Base-by-base conservation (phyloP, 2,797 vertebrate species). In the Acanthopagrus latus region DNA sequence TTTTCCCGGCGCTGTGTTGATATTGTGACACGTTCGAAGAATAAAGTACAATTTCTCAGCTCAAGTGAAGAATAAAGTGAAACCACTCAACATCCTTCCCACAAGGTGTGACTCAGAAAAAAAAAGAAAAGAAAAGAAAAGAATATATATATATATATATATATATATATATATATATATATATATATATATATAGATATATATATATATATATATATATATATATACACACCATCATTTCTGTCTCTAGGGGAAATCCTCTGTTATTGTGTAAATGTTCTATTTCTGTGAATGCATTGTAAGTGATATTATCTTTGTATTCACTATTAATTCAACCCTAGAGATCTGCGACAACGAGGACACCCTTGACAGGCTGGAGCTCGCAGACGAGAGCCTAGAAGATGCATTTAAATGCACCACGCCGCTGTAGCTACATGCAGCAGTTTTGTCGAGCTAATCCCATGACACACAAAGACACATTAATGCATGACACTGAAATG, bases 391-490 rank as follows among this genome's bases (percentile, higher is more conserved):
- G 46, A 68, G 41, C 69, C n/a, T 25, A 47, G 12, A 48, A 25
- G 20, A 38, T 58, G 7, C 46, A 63, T 84, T 85, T 51, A 71
- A 83, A 85, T 78, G 64, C 70, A 55, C 65, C 68, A 47, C 69
- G 14, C 38, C 11, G 16, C 44, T 67, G n/a, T 25, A 70, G 68
- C 67, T 78, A 58, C 66, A 84, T n/a, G 43, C 71, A 66, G 76
- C 69, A 51, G 62, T 78, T 33, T 72, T 89, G 80, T 75, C 54
- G 70, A 85, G 85, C 62, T 76, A 80, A 83, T 74, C 80, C 81
- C 74, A 60, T 4, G 67, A 44, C 50, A 47, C 84, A 44, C 69
- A 73, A 44, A 76, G 67, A 68, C 74, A 81, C 62, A 74, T 52
- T 41, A 33, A 59, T 63, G 46, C 33, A 17, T 27, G 70, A 69